phyloP scores from a whole-genome alignment of 2,888 invertebrate species.

The Morpho deidamia region DNA sequence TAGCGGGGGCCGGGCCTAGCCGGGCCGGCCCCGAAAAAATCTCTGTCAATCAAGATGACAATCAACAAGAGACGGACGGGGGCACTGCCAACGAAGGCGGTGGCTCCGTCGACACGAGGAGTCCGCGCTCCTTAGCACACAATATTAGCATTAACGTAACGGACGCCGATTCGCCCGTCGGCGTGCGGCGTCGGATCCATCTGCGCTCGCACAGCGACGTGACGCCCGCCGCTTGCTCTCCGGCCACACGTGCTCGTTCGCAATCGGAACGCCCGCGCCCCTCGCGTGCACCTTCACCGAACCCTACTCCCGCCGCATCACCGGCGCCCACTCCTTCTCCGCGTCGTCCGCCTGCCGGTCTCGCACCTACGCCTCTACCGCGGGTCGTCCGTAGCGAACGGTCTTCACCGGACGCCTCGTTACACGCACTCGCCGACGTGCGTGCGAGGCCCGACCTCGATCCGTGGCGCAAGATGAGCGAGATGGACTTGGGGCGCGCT shows the following conservation, averaged over 20 bases:
- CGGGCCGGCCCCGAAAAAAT: slow-evolving; percentile 75
- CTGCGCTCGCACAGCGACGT: slow-evolving; percentile 70
- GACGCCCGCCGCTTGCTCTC: slow-evolving; percentile 58
- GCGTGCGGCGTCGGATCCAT: slow-evolving; percentile 59
- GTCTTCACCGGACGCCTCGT: slow-evolving; percentile 26
- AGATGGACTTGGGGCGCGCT: slow-evolving; percentile 38
- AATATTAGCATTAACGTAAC: slow-evolving; percentile 69
- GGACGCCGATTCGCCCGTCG: slow-evolving; percentile 52
- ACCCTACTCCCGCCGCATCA: slow-evolving; percentile 34
- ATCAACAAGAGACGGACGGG: slow-evolving; percentile 41
- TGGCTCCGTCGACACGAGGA: slow-evolving; percentile 28
- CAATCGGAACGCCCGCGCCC: slow-evolving; percentile 61
- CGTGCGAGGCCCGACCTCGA: slow-evolving; percentile 35
- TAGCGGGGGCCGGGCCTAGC: slow-evolving; percentile 81
- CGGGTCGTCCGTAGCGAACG: slow-evolving; percentile 29
- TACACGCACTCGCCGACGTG: slow-evolving; percentile 30
- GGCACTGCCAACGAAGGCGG: slow-evolving; percentile 37
- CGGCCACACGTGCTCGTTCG: slow-evolving; percentile 56
- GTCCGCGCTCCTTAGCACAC: slow-evolving; percentile 38
- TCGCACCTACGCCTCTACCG: slow-evolving; percentile 27
- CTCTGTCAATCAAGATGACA: slow-evolving; percentile 40
- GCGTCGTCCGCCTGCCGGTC: slow-evolving; percentile 24
- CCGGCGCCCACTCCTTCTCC: slow-evolving; percentile 31
- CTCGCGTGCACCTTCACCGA: slow-evolving; percentile 37
- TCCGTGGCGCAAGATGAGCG: slow-evolving; percentile 62